Evolutionary conservation across 2,888 invertebrate species (phyloP), one percentile per base, ranked within the genome.

Genomic region (Diplazon laetatorius): DNA sequence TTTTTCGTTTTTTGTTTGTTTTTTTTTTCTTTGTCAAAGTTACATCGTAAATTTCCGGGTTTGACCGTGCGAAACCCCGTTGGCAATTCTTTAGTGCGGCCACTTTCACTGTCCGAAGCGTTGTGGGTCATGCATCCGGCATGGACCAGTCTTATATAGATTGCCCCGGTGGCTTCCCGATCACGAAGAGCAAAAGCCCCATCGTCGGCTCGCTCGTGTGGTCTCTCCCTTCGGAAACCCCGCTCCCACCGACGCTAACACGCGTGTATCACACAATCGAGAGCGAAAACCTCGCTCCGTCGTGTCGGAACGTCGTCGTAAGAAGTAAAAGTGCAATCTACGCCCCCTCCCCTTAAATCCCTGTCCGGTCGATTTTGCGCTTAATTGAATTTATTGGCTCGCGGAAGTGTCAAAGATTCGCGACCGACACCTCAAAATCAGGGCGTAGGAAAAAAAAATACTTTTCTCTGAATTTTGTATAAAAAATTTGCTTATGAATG

Each of bases 31-130:
- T n/a, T n/a, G n/a, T n/a, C n/a, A 30, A 9, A 30, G 30, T 16
- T 20, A 44, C 50, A 65, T 65, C n/a, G 48, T 25, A 59, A 42
- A 22, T 46, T n/a, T 59, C 18, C 48, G 48, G 73, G n/a, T n/a
- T 59, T 57, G 25, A 65, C 60, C 37, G 37, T 48, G 50, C 22
- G 48, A 18, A 18, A 20, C 42, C 25, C 42, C 25, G 16, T 14
- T n/a, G n/a, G 71, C 66, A 30, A 63, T 85, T 81, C 83, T 52
- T 84, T 83, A n/a, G n/a, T 80, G 76, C 79, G 73, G 78, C 83
- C 84, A 89, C 90, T 90, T 90, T 90, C 90, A 89, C 90, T 89
- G 86, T 81, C 80, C 75, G 80, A 82, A 78, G 87, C 85, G 87
- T 86, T 90, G 89, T 90, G 88, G 88, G 87, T 88, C 88, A 85